phyloP scores from a whole-genome alignment of 2,113 vertebrate genomes.

The Hydrochoerus hydrochaeris region DNA sequence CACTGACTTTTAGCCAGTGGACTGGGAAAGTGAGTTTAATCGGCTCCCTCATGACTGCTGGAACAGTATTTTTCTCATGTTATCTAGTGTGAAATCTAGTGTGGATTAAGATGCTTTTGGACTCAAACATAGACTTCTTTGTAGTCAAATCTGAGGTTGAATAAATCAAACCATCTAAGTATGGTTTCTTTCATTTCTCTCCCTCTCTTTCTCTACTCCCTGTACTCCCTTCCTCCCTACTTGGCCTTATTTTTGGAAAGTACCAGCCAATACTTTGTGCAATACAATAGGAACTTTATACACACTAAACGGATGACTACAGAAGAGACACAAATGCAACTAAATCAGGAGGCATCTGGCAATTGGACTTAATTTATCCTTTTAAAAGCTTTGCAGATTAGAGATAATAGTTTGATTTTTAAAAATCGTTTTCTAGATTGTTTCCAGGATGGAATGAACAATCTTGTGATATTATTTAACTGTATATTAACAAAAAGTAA shows the following conservation, averaged over 20 bases:
- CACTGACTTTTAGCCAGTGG: neutral
- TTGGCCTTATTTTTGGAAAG: neutral
- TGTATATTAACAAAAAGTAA: constrained; percentile 2
- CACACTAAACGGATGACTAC: neutral
- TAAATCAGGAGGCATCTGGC: neutral
- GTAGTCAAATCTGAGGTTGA: neutral
- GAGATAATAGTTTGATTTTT: neutral
- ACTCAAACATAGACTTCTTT: neutral
- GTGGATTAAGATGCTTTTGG: neutral
- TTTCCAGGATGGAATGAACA: neutral
- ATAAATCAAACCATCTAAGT: neutral
- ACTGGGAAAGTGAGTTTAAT: neutral
- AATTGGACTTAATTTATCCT: neutral
- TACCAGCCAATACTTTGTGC: neutral
- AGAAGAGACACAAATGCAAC: neutral
- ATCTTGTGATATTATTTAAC: neutral
- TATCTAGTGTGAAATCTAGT: neutral
- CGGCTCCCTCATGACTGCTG: fast-evolving
- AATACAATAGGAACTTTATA: neutral
- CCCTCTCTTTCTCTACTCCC: no score
- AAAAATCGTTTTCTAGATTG: neutral
- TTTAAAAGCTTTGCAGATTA: neutral
- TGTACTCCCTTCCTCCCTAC: neutral
- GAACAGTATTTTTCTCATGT: neutral
- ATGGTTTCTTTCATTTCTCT: neutral